Evolutionary conservation across 1,140 invertebrate species (phyloP), one percentile per base, ranked within the genome.

Genomic region (Steinernema khuongi): DNA sequence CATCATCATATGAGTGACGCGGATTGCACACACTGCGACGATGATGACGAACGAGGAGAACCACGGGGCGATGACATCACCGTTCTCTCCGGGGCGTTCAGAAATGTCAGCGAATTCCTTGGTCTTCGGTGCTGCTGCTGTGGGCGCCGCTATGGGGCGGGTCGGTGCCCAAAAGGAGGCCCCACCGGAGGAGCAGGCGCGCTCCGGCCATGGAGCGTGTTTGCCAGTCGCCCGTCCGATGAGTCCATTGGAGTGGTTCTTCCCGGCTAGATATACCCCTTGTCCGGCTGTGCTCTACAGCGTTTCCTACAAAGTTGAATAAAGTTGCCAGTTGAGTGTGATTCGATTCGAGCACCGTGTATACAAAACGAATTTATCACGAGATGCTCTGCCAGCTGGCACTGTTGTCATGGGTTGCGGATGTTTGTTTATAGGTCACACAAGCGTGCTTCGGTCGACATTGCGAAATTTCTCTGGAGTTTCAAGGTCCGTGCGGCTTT

Each of bases 341-440:
- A n/a, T n/a, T n/a, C n/a, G n/a, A 41, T 7, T 41, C 36, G 7
- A 7, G 7, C 36, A 11, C 36, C 7, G 36, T 22, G 50, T 22
- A 60, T 4, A 60, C 19, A 60, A 14, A 17, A 4, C 22, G 4
- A 60, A 60, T 17, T 60, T 60, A 60, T 60, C 50, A 60, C 50
- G 50, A 60, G 50, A 4, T 60, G 36, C 7, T 60, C 19, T 60
- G 7, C 19, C 50, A 60, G 50, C 50, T 60, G 50, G 50, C 50
- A 22, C 50, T 11, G 11, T 22, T n/a, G 7, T 7, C 50, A 7
- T 7, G 50, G 19, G 50, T 60, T 60, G 22, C 11, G 4, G 2
- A 22, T 60, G 50, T 60, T 60, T 60, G 50, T 60, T 60, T 60
- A 60, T 60, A 60, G 50, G 50, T 60, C 50, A 60, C 14, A 60